Base-by-base conservation (phyloP, 2,888 invertebrate genomes). In the Metalampra italica region DNA sequence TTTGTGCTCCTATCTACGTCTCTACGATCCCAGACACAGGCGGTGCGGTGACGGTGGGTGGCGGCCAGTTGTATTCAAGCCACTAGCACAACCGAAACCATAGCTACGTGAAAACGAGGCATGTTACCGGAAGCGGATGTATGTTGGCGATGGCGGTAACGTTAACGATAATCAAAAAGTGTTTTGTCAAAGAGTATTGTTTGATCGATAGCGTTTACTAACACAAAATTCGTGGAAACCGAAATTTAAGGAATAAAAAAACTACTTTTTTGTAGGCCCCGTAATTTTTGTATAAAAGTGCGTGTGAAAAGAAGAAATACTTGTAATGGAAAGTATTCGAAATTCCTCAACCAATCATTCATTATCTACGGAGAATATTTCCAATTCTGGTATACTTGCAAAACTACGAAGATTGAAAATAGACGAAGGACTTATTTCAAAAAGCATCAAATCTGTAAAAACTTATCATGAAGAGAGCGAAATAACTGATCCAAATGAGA, bases 341-440 rank as follows among this genome's bases (percentile, higher is more conserved):
- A 14, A 3, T 15, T 32, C 34, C 5, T 42, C 39, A 14, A 39
- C 1, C 14, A 39, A 14, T n/a, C 8, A 39, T 14, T 14, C 14
- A 14, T 4, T 39, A 14, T 4, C 39, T 14, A n/a, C 36, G 7
- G 40, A 39, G 9, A n/a, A 48, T 22, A 43, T 36, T 8, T 51
- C 49, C 43, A 51, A 53, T 14, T 47, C 53, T 36, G 65, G 55
- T 56, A 49, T 71, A 7, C 37, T 56, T 12, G 76, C 79, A 9
- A 80, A 75, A 63, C 46, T 85, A 44, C 71, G 78, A 57, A 65
- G 84, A 53, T 59, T 88, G 36, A 82, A 80, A 73, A 82, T 88
- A 55, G 83, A 87, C 61, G 86, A 87, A 73, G 69, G 62, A 54
- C 51, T 85, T 45, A 58, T 83, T 14, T 38, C 64, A 29, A 73